phyloP scores from a whole-genome alignment of 2,888 invertebrate species.

The Peribatodes rhomboidaria region DNA sequence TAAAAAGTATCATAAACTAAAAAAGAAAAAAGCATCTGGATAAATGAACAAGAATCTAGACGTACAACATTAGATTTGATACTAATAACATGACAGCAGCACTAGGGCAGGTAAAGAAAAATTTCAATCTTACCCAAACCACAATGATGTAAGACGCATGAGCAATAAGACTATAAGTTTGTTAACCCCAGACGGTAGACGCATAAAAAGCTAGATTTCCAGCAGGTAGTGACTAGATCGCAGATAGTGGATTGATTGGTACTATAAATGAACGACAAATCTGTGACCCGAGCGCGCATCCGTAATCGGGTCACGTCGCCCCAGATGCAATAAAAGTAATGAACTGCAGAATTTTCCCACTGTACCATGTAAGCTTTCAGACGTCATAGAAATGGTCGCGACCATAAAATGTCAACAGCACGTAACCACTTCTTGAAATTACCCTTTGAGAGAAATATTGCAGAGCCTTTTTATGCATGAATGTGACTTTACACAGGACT shows the following conservation, averaged over 20 bases:
- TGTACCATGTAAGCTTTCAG: conserved; percentile 61
- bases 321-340: conserved; percentile 70
- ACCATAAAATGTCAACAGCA: conserved; percentile 59
- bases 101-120: conserved; percentile 68
- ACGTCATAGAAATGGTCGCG: conserved; percentile 51
- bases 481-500: conserved; percentile 36
- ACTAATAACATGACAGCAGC: conserved; percentile 65
- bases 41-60: conserved; percentile 57
- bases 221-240: conserved; percentile 79
- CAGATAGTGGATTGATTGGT: conserved; percentile 84
- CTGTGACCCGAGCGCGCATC: conserved; percentile 70
- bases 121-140: conserved; percentile 69
- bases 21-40: conserved; percentile 51
- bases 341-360: conserved; percentile 63
- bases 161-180: conserved; percentile 82
- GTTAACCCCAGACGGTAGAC: conserved; percentile 81
- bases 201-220: conserved; percentile 83
- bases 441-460: conserved; percentile 40
- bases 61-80: conserved; percentile 58
- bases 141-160: conserved; percentile 85
- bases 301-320: conserved; percentile 75
- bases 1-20: conserved; percentile 51
- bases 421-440: conserved; percentile 54
- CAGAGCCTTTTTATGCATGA: conserved; percentile 27
- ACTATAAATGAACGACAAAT: conserved; percentile 78